Base-by-base conservation (phyloP, 1,140 invertebrate species). In the Drosophila virilis region DNA sequence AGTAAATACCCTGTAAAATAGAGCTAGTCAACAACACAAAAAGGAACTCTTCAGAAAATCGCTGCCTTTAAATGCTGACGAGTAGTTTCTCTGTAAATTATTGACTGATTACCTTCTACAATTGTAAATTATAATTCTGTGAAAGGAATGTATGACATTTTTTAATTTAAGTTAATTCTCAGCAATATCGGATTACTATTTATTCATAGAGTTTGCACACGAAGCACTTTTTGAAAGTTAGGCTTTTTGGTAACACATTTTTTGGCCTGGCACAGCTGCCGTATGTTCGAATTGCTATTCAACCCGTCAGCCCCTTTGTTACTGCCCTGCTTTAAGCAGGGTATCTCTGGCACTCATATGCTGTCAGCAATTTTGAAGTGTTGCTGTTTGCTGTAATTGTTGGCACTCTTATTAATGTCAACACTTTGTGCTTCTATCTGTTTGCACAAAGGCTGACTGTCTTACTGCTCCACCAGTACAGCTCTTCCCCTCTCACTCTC, bases 341-440 rank as follows among this genome's bases (percentile, higher is more conserved):
- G 64, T 73, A 60, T 68, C 15, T n/a, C 0, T 5, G 1, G 22
- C 5, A 22, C 37, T 35, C n/a, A 28, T n/a, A 9, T 7, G 22
- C 17, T 48, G 43, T 54, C 28, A 50, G 35, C 52, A 33, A n/a
- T 43, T 54, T 17, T 32, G 4, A 33, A 42, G 32, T 59, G 57
- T 42, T 37, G 42, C 48, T 62, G 51, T 72, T 75, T 67, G 67
- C 71, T 88, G 76, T 82, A 82, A 71, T 86, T 83, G 70, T 77
- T 89, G 88, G 58, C 69, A 51, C 83, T 86, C 75, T 79, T 79
- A 85, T 82, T 76, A 86, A 77, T 80, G 79, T 88, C 83, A 88
- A 88, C 83, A 88, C 66, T 74, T 88, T 88, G 57, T 77, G 83
- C 79, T 80, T 83, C 88, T 88, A 88, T 88, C 77, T 88, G 83